Evolutionary conservation across 2,888 invertebrate genomes (phyloP).

Genomic region (Meandrusa payeni): DNA sequence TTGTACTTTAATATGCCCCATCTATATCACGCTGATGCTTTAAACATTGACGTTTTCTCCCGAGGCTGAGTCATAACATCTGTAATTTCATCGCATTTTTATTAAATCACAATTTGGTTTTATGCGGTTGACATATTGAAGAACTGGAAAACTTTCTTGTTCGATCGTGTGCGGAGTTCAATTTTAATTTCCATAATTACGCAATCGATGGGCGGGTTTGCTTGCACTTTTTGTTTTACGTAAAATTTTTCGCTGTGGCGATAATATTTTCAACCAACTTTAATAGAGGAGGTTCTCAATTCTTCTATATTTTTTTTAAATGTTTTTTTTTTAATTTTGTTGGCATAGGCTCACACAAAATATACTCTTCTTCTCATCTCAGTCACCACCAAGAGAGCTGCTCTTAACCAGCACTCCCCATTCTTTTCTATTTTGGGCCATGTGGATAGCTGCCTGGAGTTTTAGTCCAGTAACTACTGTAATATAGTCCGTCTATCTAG

Average conservation of each 20-base stretch:
- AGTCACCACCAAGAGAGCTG: no score
- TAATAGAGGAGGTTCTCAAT: no score
- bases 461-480: no score
- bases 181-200: constrained; percentile 39
- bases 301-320: no score
- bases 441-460: no score
- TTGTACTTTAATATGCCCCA: neutral
- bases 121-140: constrained; percentile 43
- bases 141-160: constrained; percentile 48
- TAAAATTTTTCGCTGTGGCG: constrained; percentile 35
- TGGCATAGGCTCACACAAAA: no score
- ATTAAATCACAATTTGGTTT: constrained; percentile 38
- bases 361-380: no score
- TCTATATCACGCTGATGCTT: constrained; percentile 4
- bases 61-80: constrained; percentile 13
- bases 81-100: constrained; percentile 24
- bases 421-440: no score
- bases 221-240: constrained; percentile 44
- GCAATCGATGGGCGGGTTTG: constrained; percentile 49
- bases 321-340: no score
- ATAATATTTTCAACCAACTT: no score
- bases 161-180: constrained; percentile 33
- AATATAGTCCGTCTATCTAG: no score
- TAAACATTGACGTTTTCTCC: constrained; percentile 9
- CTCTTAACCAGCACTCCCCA: no score